These are phyloP conservation scores for Euplagia quadripunctaria DNA, from an alignment of 2,888 invertebrate genomes.

Conservation along the genomic window DNA sequence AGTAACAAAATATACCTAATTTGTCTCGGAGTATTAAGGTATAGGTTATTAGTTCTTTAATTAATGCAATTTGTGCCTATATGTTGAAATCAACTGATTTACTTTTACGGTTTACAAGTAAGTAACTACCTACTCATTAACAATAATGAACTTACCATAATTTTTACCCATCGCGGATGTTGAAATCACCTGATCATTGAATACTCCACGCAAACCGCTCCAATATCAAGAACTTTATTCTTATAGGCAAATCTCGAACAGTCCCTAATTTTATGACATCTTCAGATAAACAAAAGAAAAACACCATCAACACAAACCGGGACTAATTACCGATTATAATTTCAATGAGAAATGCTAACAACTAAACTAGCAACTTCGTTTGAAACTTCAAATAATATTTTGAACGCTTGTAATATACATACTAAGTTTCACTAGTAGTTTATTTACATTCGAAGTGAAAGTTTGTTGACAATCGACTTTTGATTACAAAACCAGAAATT, in stretches of 20 bases:
- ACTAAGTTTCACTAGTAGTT: constrained; percentile 23
- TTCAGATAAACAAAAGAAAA: constrained; percentile 39
- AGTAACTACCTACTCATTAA: neutral
- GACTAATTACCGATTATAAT: constrained; percentile 30
- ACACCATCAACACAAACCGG: constrained; percentile 30
- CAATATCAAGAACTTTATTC: constrained; percentile 26
- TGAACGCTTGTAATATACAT: neutral
- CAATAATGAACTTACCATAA: constrained; percentile 65
- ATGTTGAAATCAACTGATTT: neutral
- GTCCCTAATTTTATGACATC: constrained; percentile 35
- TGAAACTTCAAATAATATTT: constrained; percentile 2
- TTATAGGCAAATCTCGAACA: constrained; percentile 29
- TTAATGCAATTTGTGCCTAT: neutral
- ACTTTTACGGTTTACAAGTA: neutral
- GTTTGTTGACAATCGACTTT: constrained; percentile 45
- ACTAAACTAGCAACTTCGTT: neutral
- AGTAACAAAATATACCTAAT: too few relatives aligned
- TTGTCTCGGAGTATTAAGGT: too few relatives aligned
- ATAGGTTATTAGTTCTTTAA: neutral
- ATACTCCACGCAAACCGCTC: constrained; percentile 27
- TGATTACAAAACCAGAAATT: constrained; percentile 14
- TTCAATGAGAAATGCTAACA: neutral
- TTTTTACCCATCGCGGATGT: constrained; percentile 69
- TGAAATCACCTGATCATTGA: constrained; percentile 39
- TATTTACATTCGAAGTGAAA: constrained; percentile 47